A percentile compares a stretch with the other conserved stretches of the same genome.
These are phyloP conservation scores for Encarsia formosa DNA, from an alignment of 2,888 invertebrate genomes.

Conservation along the genomic window DNA sequence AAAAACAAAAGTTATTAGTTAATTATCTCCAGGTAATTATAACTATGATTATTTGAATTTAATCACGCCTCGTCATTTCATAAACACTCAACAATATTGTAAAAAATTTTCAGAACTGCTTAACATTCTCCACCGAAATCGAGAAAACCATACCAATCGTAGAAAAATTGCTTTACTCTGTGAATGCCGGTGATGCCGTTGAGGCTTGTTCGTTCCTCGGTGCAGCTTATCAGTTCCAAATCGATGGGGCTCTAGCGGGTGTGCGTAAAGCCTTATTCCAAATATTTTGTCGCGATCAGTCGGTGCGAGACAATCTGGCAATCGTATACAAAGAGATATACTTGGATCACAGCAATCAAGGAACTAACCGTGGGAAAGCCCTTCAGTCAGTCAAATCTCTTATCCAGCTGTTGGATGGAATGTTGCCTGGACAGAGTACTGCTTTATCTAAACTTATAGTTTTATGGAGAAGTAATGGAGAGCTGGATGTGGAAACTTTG, in stretches of 20 bases:
- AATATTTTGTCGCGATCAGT: slow-evolving; percentile 42
- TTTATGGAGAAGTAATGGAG: slow-evolving; percentile 38
- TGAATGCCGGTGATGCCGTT: slow-evolving; percentile 72
- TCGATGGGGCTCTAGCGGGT: slow-evolving; percentile 69
- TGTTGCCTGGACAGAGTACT: slow-evolving; percentile 42
- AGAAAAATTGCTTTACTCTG: slow-evolving; percentile 68
- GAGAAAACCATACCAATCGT: slow-evolving; percentile 62
- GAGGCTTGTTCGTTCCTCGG: slow-evolving; percentile 89
- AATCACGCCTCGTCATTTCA: not conserved
- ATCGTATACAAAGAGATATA: slow-evolving; percentile 44
- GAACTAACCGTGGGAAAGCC: slow-evolving; percentile 37
- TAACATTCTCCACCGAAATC: slow-evolving; percentile 54
- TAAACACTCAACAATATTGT: not conserved
- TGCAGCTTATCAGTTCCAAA: slow-evolving; percentile 71
- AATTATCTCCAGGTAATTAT: slow-evolving; percentile 68
- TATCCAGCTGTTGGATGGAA: slow-evolving; percentile 38
- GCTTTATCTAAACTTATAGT: slow-evolving; percentile 38
- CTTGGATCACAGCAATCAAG: slow-evolving; percentile 31
- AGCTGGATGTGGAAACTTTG: slow-evolving; percentile 38
- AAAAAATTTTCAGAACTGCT: slow-evolving; percentile 50
- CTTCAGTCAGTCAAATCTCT: slow-evolving; percentile 36
- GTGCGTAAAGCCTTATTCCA: slow-evolving; percentile 43
- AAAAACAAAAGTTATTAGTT: slow-evolving; percentile 61
- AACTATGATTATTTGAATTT: too few relatives aligned
- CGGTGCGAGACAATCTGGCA: slow-evolving; percentile 44